These are phyloP conservation scores for Muscina levida DNA, from an alignment of 2,888 invertebrate genomes.

Conservation along the genomic window DNA sequence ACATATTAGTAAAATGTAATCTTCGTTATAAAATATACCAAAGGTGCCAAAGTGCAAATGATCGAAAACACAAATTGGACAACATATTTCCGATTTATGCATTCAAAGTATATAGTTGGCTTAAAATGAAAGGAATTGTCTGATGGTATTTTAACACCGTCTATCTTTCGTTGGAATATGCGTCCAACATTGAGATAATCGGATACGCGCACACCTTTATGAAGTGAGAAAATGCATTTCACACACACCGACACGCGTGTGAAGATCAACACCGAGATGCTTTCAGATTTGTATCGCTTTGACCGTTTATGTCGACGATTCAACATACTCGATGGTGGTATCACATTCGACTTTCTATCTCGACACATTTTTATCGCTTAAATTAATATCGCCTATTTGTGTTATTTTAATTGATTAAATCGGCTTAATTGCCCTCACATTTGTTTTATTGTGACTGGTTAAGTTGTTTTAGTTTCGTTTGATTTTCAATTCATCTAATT, in stretches of 20 bases:
- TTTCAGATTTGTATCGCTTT: neutral
- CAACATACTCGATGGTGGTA: neutral
- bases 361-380: slow-evolving; percentile 15
- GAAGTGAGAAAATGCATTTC: slow-evolving; percentile 45
- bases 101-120: no score
- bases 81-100: no score
- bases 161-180: no score
- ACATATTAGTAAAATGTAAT: no score
- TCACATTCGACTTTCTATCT: slow-evolving; percentile 36
- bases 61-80: no score
- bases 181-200: no score
- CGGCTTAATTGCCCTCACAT: slow-evolving; percentile 42
- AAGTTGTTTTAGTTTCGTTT: slow-evolving; percentile 6
- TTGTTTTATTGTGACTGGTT: slow-evolving; percentile 27
- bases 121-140: no score
- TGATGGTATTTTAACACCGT: no score
- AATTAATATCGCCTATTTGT: slow-evolving; percentile 27
- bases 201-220: no score
- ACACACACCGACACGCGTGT: neutral
- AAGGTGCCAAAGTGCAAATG: no score
- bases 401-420: slow-evolving; percentile 49
- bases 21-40: no score
- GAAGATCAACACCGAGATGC: neutral
- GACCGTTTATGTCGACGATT: neutral
- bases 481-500: neutral